A percentile compares a stretch with the other conserved stretches of the same genome.
These are phyloP conservation scores for Ailuropoda melanoleuca DNA, from an alignment of 2,113 vertebrate genomes.

Conservation along the genomic window DNA sequence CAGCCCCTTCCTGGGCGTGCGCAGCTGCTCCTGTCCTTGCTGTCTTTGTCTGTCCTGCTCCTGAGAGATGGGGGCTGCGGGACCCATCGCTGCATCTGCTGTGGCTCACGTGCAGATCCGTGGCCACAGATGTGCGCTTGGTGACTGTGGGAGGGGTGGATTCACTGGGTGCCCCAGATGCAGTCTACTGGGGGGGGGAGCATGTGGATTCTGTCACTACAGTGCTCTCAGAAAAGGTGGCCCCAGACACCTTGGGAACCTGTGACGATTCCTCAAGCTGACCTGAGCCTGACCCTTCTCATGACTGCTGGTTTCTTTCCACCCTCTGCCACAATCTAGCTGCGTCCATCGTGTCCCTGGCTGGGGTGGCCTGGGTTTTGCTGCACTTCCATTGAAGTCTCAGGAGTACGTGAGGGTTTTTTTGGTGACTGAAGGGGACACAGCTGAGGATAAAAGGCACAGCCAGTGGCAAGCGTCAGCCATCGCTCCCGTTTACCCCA, in stretches of 20 bases:
- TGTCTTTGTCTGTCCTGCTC: neutral
- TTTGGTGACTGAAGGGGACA: neutral
- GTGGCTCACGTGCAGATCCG: neutral
- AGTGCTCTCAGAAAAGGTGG: neutral
- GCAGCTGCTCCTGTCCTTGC: neutral
- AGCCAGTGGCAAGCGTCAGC: neutral
- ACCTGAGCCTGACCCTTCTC: neutral
- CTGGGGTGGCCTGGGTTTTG: neutral
- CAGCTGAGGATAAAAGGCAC: neutral
- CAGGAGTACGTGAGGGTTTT: neutral
- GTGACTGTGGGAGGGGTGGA: neutral
- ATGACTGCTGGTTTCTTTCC: neutral
- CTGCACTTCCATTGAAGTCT: accelerated
- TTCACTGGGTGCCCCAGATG: neutral
- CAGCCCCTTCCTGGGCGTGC: neutral
- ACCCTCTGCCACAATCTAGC: neutral
- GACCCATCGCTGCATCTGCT: neutral
- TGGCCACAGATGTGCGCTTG: neutral
- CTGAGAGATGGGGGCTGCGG: too few species aligned
- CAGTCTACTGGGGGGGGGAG: neutral
- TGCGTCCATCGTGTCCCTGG: accelerated
- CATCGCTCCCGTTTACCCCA: neutral
- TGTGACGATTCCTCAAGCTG: neutral
- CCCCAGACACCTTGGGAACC: too few species aligned
- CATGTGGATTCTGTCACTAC: neutral